Conservation (phyloP, 2,888 invertebrate species). For the Cephus nigrinus region DNA sequence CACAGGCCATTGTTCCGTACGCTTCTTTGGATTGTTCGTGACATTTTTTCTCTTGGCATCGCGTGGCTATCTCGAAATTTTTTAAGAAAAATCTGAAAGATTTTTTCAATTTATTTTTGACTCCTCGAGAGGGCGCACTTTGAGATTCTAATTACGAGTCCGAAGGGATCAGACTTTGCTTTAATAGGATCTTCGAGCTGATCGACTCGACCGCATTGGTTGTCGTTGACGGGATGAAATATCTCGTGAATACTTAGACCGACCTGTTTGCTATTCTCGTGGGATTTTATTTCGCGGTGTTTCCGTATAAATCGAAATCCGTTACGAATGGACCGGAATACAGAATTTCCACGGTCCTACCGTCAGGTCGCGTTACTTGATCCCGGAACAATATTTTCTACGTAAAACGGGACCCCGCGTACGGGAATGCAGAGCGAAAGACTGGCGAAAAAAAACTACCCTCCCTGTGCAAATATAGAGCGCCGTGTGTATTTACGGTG, state of each 20-base stretch:
- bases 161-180: neutral
- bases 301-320: constrained; percentile 21
- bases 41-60: neutral
- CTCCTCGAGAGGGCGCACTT: neutral
- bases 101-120: neutral
- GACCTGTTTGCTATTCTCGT: constrained; percentile 16
- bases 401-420: constrained; percentile 10
- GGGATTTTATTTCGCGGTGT: constrained; percentile 16
- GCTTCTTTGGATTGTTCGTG: neutral
- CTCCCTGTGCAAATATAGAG: constrained; percentile 39
- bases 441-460: constrained; percentile 20
- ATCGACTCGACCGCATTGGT: neutral
- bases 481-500: constrained; percentile 50
- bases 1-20: neutral
- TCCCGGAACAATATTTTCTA: constrained; percentile 48
- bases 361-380: constrained; percentile 49
- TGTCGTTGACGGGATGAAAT: neutral
- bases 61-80: neutral
- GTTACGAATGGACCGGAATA: constrained; percentile 46
- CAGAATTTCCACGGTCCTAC: constrained; percentile 57
- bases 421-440: neutral
- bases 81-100: neutral
- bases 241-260: neutral
- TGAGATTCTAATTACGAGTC: neutral
- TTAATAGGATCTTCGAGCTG: neutral